Conservation (phyloP, 2,888 invertebrate genomes). For the Epicampocera succincta region DNA sequence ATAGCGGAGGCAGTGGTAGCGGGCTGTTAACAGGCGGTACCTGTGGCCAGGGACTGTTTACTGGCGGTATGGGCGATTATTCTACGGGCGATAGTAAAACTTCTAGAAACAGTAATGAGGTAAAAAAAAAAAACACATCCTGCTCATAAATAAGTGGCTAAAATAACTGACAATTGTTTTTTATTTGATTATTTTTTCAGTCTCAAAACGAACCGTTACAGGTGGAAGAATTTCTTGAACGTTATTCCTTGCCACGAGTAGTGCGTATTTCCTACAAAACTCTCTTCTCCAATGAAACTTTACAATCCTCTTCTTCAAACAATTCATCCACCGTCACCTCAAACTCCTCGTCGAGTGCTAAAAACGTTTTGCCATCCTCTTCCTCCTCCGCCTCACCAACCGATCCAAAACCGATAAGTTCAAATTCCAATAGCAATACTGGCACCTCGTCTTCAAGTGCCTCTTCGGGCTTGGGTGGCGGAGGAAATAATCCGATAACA, state of each 20-base stretch:
- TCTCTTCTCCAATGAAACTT: slow-evolving; percentile 79
- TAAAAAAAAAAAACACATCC: slow-evolving; percentile 72
- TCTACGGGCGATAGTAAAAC: slow-evolving; percentile 82
- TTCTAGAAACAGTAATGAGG: slow-evolving; percentile 81
- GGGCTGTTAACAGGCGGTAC: slow-evolving; percentile 52
- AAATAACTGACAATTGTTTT: neutral
- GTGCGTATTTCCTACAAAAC: slow-evolving; percentile 78
- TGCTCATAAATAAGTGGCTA: too few species aligned
- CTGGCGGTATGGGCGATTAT: slow-evolving; percentile 75
- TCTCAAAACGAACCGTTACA: slow-evolving; percentile 79
- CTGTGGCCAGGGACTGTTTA: slow-evolving; percentile 40
- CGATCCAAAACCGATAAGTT: slow-evolving; percentile 54
- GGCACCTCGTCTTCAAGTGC: slow-evolving; percentile 69
- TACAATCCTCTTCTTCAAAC: slow-evolving; percentile 81
- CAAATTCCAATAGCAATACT: slow-evolving; percentile 66
- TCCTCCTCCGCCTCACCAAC: slow-evolving; percentile 34
- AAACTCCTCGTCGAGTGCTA: slow-evolving; percentile 73
- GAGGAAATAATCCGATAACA: slow-evolving; percentile 21
- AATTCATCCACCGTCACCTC: slow-evolving; percentile 80
- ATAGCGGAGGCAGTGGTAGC: slow-evolving; percentile 75
- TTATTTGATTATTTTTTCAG: slow-evolving; percentile 67
- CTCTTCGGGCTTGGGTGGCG: slow-evolving; percentile 64
- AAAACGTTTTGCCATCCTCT: slow-evolving; percentile 52
- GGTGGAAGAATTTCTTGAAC: slow-evolving; percentile 80
- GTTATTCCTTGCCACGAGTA: slow-evolving; percentile 80